These are phyloP conservation scores for Torymus aiolomorphi DNA, from an alignment of 2,888 invertebrate species.

Conservation along the genomic window DNA sequence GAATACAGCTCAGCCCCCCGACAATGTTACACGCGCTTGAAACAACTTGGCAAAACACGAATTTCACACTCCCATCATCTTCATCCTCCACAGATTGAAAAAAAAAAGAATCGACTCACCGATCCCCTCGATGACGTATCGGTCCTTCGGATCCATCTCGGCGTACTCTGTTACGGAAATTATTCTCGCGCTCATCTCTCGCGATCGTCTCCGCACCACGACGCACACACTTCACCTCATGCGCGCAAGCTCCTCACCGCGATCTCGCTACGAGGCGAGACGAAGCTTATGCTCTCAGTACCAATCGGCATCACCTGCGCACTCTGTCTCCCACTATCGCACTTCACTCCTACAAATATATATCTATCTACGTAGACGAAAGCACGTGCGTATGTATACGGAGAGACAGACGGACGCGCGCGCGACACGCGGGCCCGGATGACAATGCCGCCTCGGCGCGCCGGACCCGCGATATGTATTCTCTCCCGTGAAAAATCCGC, in stretches of 20 bases:
- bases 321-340: no score
- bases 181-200: conserved; percentile 64
- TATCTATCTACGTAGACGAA: no score
- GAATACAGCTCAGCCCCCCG: no score
- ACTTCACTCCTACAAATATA: no score
- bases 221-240: no score
- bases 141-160: conserved; percentile 72
- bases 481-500: conserved; percentile 9
- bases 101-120: conserved; percentile 63
- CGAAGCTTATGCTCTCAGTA: no score
- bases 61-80: no score
- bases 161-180: conserved; percentile 66
- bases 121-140: conserved; percentile 69
- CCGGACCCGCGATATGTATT: conserved; percentile 12
- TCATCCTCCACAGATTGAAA: no score
- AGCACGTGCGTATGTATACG: no score
- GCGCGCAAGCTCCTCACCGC: not conserved
- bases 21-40: no score
- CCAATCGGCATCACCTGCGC: no score
- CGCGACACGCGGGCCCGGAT: not conserved
- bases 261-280: not conserved
- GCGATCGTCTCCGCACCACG: not conserved
- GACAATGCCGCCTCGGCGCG: conserved; percentile 21
- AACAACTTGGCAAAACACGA: no score
- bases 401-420: not conserved